Evolutionary conservation across 2,888 invertebrate genomes (phyloP), one percentile per base, ranked within the genome.

Genomic region (Melanotus villosus): DNA sequence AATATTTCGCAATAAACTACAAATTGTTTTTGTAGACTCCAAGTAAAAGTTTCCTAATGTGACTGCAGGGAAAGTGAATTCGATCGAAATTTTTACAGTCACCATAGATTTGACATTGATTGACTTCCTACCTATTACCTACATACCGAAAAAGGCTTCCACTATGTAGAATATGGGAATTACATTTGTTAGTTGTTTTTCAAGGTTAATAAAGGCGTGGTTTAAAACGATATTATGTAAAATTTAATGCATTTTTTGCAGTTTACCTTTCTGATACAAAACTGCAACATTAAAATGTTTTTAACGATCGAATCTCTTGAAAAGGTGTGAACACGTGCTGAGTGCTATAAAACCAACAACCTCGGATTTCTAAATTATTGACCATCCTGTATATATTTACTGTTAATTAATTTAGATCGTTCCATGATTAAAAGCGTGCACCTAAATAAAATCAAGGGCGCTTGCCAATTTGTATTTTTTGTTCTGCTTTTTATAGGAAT

Each of bases 81-180:
- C 23, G 30, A 50, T 30, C n/a, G 30, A 50, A 50, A 43, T 43
- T 43, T 50, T 30, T 26, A 50, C 26, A 14, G 12, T 30, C 50
- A 16, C 26, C 23, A 23, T 26, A 43, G 9, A 18, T 6, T 43
- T 50, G 50, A 26, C 50, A 50, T 50, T 50, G 50, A 30, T 50
- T 43, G 30, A 50, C 50, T 50, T 50, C 50, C 50, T 30, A 50
- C 50, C 50, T 12, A 50, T 50, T 50, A 50, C 43, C 43, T 43
- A 43, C 18, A 43, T 34, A 43, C 30, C 26, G 26, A 50, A 50
- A 50, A 50, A 43, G 43, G 43, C 12, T 30, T 50, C 6, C 50
- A 50, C 14, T 50, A 12, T 16, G 50, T 30, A 50, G n/a, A 50
- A 23, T 50, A 50, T 30, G 50, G 14, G 30, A 50, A 50, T 50